Evolutionary conservation across 2,113 vertebrate genomes (phyloP), one percentile per base, ranked within the genome.

Genomic region (Nanorana parkeri): DNA sequence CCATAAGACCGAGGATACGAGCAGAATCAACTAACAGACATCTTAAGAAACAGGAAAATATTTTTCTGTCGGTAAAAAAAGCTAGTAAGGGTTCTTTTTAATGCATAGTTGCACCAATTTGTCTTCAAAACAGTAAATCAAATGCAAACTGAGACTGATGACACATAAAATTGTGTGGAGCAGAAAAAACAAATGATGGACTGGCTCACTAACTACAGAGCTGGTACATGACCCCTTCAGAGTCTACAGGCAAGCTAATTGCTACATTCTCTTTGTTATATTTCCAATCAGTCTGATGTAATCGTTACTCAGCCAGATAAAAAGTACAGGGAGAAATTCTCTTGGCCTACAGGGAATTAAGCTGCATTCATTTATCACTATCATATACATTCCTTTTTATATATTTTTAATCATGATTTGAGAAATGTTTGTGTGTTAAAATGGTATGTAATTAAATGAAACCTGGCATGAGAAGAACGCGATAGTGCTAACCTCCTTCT

Each of bases 161-260:
- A 20, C 41, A 47, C 41, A 47, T 47, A 47, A 74, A 74, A 58
- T 58, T 26, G 28, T 32, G 24, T 51, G 4, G 4, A 28, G 41
- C 10, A 77, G 51, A 51, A 63, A 60, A 29, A 55, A 73, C 55
- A 29, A 17, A 54, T 16, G 24, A 47, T 24, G 41, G 36, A 13
- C 73, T 26, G 16, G 1, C 58, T 47, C 5, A 7, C 13, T 64
- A 52, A 64, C 36, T 63, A 64, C 74, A 64, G 56, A 26, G 55
- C 32, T 51, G 60, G 60, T 28, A 41, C 60, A 28, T 51, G 74
- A 77, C 74, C 74, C 60, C 23, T 41, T 23, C 23, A n/a, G 10
- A 64, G 74, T 64, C 58, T 77, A 20, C 20, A 26, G 21, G 32
- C 11, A 77, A 58, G 56, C 73, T 76, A 61, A 76, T 76, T 75